Evolutionary conservation across 2,797 vertebrate genomes (phyloP).

Genomic region (Capromys pilorides): DNA sequence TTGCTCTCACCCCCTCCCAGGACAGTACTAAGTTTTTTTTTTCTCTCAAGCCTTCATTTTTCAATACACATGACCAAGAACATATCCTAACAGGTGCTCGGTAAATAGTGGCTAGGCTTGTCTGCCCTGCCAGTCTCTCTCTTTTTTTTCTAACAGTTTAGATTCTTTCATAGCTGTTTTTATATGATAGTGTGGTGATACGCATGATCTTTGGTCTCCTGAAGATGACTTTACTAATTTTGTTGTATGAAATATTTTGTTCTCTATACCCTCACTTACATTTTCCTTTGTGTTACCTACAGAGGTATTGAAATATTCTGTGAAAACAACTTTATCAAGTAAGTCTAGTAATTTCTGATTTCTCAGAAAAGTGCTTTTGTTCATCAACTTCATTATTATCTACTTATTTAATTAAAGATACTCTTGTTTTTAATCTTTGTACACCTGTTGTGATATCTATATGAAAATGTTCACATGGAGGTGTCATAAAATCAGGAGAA

Average conservation of each 20-base stretch:
- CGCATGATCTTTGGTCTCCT: background rate
- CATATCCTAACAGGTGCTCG: background rate
- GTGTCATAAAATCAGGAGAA: background rate
- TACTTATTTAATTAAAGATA: background rate
- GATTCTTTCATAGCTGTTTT: slow-evolving; percentile 37
- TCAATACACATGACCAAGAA: background rate
- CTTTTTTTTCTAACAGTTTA: background rate
- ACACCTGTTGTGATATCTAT: background rate
- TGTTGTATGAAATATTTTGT: slow-evolving; percentile 5
- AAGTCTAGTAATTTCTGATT: slow-evolving; percentile 32
- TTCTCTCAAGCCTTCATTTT: background rate
- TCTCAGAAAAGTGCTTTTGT: slow-evolving; percentile 28
- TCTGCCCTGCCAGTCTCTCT: background rate
- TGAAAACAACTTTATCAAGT: slow-evolving; percentile 19
- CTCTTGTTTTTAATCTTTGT: slow-evolving; percentile 7
- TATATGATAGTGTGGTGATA: background rate
- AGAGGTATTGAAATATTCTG: background rate
- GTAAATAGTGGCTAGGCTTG: background rate
- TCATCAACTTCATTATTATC: slow-evolving; percentile 1
- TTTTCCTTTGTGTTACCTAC: background rate
- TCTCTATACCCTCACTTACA: background rate
- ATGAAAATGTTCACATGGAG: background rate
- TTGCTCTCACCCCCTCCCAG: background rate
- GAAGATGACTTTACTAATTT: background rate
- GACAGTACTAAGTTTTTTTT: background rate